A percentile compares a stretch with the other conserved stretches of the same genome.
phyloP scores from a whole-genome alignment of 2,888 invertebrate species.

The Drosophila rellima region DNA sequence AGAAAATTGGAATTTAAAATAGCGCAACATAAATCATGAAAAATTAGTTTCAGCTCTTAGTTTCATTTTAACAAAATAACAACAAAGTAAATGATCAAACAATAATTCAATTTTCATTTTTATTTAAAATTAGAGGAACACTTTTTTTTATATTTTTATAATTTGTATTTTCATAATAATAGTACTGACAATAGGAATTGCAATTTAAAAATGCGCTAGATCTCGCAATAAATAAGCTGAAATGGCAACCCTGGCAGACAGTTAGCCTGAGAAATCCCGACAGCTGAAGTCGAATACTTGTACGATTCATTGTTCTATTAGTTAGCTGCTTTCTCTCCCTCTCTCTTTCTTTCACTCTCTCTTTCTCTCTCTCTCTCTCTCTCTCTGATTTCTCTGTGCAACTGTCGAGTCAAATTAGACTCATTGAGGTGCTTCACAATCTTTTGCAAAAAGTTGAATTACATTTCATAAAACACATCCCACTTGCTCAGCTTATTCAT shows the following conservation, averaged over 20 bases:
- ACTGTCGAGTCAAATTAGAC: conserved; percentile 55
- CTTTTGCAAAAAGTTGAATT: conserved; percentile 41
- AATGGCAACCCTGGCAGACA: background rate
- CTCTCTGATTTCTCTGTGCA: conserved; percentile 27
- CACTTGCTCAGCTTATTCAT: conserved; percentile 17
- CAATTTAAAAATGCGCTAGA: too few relatives aligned
- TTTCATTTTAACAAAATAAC: too few relatives aligned
- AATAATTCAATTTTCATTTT: too few relatives aligned
- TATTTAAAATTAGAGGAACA: too few relatives aligned
- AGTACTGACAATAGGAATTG: too few relatives aligned
- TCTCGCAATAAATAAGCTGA: too few relatives aligned
- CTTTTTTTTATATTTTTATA: too few relatives aligned
- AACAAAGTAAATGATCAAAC: too few relatives aligned
- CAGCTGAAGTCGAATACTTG: conserved; percentile 28
- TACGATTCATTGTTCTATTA: conserved; percentile 47
- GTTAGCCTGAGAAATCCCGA: background rate
- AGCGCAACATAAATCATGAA: too few relatives aligned
- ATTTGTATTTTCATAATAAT: too few relatives aligned
- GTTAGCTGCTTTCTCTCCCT: conserved; percentile 5
- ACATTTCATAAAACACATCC: conserved; percentile 23
- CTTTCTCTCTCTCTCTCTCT: background rate
- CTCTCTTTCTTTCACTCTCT: background rate
- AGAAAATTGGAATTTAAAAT: too few relatives aligned
- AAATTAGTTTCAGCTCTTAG: too few relatives aligned
- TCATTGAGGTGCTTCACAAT: conserved; percentile 34